Percentiles rank a stretch among this genome's conserved stretches.
Evolutionary conservation across 2,113 vertebrate species (phyloP).

Genomic region (Pholis gunnellus): DNA sequence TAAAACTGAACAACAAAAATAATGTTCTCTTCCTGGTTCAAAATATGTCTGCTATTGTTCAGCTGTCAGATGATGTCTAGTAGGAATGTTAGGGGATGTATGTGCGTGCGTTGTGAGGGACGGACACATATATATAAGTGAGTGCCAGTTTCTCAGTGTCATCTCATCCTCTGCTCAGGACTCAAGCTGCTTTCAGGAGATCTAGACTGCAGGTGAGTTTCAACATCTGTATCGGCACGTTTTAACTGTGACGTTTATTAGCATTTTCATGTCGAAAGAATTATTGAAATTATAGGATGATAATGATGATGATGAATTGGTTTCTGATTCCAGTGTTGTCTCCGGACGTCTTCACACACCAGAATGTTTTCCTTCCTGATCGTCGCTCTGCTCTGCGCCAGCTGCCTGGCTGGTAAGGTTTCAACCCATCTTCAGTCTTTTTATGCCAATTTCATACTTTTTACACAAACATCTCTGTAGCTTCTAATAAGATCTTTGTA

Average conservation of each 20-base stretch:
- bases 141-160: background rate
- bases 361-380: constrained; percentile 33
- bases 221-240: too few relatives aligned
- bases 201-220: too few relatives aligned
- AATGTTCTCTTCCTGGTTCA: background rate
- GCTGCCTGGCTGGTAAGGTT: constrained; percentile 36
- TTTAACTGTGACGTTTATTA: too few relatives aligned
- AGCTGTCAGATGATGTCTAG: background rate
- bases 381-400: constrained; percentile 20
- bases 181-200: background rate
- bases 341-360: background rate
- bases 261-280: background rate
- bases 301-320: background rate
- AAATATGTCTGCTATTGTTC: background rate
- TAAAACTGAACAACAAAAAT: too few relatives aligned
- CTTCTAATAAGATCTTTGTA: background rate
- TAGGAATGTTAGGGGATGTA: background rate
- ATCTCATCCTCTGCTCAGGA: background rate
- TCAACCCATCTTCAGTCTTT: background rate
- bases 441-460: background rate
- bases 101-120: background rate
- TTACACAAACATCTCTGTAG: background rate
- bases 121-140: background rate
- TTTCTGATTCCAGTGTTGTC: constrained; percentile 15
- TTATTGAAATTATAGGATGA: background rate